Base-by-base conservation (phyloP, 2,797 vertebrate species). In the Cossypha heuglini region DNA sequence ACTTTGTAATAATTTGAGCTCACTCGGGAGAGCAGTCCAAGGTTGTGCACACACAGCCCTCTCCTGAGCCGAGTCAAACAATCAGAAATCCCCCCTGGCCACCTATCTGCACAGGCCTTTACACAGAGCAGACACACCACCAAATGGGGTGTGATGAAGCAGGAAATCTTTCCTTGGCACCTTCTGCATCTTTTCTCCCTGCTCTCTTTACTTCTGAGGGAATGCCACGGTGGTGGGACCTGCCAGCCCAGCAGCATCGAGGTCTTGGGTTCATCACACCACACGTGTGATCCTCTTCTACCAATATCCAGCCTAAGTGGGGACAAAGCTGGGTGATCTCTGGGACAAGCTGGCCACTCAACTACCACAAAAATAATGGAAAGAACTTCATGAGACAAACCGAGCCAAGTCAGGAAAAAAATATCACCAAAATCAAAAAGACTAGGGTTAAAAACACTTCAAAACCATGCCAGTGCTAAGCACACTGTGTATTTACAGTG, bases 1-100 rank as follows among this genome's bases (percentile, higher is more conserved):
- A 87, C 45, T 90, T 78, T 10, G 37, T 79, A 87, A 94, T 85
- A 75, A 80, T 80, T 89, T 92, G 74, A 96, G 68, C 52, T 96
- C 46, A 33, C 61, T 79, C 45, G 29, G 38, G 59, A 69, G 54
- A 94, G 54, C 0, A 0, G 62, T 49, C 66, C 79, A 67, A 91
- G 58, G 43, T 5, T 84, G 43, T 31, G 35, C 88, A 40, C 28
- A 35, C 3, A 6, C 35, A 88, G 42, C 37, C 11, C 40, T 86
- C 82, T 86, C 90, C 69, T 75, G 62, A 55, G 46, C 8, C 1
- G 73, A 88, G 66, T 33, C 7, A 4, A 86, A 90, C 3, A 1
- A 54, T n/a, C 58, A 40, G 72, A 92, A 94, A 95, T 78, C 68
- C 73, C 73, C 90, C 89, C 85, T 66, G 63, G 40, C 58, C 69